Percentiles rank a stretch among this genome's conserved stretches.
Conservation (phyloP, 2,113 vertebrate genomes). For the Falco punctatus region DNA sequence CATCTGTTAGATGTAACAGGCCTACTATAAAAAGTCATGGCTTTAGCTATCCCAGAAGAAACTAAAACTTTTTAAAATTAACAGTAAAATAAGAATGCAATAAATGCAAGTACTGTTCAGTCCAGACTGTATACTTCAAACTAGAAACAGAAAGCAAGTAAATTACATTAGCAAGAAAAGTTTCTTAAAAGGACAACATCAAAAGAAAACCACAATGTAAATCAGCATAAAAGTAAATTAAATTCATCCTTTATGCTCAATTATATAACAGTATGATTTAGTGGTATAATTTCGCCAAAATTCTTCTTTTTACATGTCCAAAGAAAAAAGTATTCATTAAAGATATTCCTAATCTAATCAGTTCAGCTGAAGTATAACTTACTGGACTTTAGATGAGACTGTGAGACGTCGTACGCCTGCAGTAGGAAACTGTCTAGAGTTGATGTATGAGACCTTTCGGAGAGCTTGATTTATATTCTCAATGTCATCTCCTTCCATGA, state of each 20-base stretch:
- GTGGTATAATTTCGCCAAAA: neutral
- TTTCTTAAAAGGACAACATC: neutral
- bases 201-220: neutral
- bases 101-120: neutral
- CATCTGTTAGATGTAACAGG: neutral
- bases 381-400: slow-evolving; percentile 94
- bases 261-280: neutral
- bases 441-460: slow-evolving; percentile 95
- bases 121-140: neutral
- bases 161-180: neutral
- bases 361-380: slow-evolving; percentile 68
- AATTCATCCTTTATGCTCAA: neutral
- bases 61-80: neutral
- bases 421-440: slow-evolving; percentile 94
- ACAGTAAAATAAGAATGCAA: neutral
- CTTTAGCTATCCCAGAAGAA: neutral
- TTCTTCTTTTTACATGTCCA: neutral
- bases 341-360: neutral
- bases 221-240: neutral
- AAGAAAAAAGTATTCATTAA: neutral
- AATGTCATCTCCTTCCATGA: slow-evolving; percentile 95
- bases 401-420: slow-evolving; percentile 86
- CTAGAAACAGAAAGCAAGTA: neutral
- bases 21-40: neutral
- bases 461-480: slow-evolving; percentile 90